phyloP scores from a whole-genome alignment of 2,113 vertebrate genomes.

The Cichladusa arquata region DNA sequence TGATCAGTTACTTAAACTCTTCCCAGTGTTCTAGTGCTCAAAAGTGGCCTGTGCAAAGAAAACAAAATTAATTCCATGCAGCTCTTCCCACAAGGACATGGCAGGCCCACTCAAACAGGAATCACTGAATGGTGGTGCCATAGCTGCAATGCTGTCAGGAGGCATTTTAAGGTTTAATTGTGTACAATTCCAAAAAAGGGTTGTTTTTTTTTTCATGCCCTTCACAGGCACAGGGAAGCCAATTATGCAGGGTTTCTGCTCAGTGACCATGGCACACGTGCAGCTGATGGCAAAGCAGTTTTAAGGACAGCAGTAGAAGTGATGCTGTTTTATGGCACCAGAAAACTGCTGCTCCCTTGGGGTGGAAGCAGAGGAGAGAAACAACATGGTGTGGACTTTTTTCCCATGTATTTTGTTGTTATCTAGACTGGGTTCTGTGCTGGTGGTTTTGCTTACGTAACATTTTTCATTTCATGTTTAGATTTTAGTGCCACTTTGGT shows the following conservation, averaged over 20 bases:
- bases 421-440: not conserved
- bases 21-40: not conserved
- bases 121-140: not conserved
- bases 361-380: not conserved
- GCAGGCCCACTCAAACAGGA: not conserved
- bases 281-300: not conserved
- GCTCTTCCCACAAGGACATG: not conserved
- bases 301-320: not conserved
- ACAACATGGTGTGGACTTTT: not conserved
- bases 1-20: constrained; percentile 16
- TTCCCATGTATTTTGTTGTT: not conserved
- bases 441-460: not conserved
- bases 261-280: not conserved
- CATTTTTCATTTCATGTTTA: not conserved
- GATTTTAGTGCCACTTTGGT: not conserved
- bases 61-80: not conserved
- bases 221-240: not conserved
- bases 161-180: not conserved
- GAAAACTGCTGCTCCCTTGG: not conserved
- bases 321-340: not conserved
- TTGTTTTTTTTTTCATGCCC: not conserved
- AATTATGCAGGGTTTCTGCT: not conserved
- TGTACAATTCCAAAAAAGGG: not conserved
- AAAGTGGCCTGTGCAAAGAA: not conserved
- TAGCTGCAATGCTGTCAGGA: not conserved